These are phyloP conservation scores for Anthrax anthrax DNA, from an alignment of 2,888 invertebrate genomes.

Conservation along the genomic window DNA sequence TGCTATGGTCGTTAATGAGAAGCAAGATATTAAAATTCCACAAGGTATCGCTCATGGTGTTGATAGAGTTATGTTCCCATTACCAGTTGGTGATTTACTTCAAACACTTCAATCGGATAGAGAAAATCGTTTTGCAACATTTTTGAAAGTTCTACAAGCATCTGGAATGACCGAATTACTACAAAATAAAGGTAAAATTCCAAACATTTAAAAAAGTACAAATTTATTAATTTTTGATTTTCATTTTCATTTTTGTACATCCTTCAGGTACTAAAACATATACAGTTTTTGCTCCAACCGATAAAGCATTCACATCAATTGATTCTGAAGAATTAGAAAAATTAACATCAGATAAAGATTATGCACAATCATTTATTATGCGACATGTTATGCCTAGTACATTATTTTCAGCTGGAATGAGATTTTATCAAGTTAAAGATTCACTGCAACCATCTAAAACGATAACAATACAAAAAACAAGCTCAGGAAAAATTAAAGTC, in stretches of 20 bases:
- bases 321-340: constrained; percentile 45
- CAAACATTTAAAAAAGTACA: background rate
- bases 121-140: constrained; percentile 63
- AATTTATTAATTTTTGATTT: background rate
- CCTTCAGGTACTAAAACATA: constrained; percentile 65
- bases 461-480: constrained; percentile 62
- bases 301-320: constrained; percentile 60
- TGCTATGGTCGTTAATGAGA: constrained; percentile 64
- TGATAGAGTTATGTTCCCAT: constrained; percentile 77
- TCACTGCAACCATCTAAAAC: constrained; percentile 61
- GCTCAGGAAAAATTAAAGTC: constrained; percentile 62
- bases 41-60: constrained; percentile 76
- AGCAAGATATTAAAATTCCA: constrained; percentile 68
- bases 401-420: constrained; percentile 72
- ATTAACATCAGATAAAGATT: constrained; percentile 46
- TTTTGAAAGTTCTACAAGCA: constrained; percentile 58
- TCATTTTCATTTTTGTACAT: background rate
- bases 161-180: constrained; percentile 61
- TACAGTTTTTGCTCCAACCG: constrained; percentile 74
- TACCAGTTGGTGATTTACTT: constrained; percentile 73
- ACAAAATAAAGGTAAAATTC: constrained; percentile 29
- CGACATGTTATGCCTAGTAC: constrained; percentile 64
- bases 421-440: constrained; percentile 73
- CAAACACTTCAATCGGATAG: constrained; percentile 75
- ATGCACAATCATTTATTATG: constrained; percentile 58